Base-by-base conservation (phyloP, 2,113 vertebrate species). In the Hippocampus mohnikei region DNA sequence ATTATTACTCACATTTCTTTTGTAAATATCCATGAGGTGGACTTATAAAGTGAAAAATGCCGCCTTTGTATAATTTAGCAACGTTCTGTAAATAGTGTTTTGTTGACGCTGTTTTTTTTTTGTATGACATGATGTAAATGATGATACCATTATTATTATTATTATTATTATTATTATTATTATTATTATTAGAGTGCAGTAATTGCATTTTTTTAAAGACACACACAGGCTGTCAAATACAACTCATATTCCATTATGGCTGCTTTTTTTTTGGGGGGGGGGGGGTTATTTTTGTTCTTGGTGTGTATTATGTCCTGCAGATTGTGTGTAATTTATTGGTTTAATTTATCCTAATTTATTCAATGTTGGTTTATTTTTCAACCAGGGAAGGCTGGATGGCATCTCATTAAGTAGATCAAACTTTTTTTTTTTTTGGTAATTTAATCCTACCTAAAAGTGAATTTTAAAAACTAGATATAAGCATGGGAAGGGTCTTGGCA, bases 271-370 rank as follows among this genome's bases (percentile, higher is more conserved):
- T 94, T 93, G 93, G 18, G 10, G 7, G 93, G 92, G 95, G 94
- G 94, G 93, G 93, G 15, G 8, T 2, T 10, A 7, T 65, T 65
- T 18, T 42, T 46, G 42, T 94, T 92, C 94, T 92, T 73, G 80
- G 81, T 95, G 94, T 96, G 91, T 92, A 93, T 84, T 94, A 94
- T 66, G 95, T 97, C 95, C 94, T 95, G 93, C 96, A 94, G 92
- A 96, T 94, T 94, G 96, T 96, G 94, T 95, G 95, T 98, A 96
- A 98, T 97, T 98, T 98, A 98, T 98, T 97, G 94, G 93, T 97
- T 96, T 97, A 97, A 97, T 98, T 98, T 98, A 97, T 97, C 95
- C 94, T 96, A 97, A 98, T 97, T 97, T 97, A 98, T 98, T 98
- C 95, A 93, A 95, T 94, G 94, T 94, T 95, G 92, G 71, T 80